phyloP scores from a whole-genome alignment of 2,797 vertebrate genomes.

The Syndactyla subalaris region DNA sequence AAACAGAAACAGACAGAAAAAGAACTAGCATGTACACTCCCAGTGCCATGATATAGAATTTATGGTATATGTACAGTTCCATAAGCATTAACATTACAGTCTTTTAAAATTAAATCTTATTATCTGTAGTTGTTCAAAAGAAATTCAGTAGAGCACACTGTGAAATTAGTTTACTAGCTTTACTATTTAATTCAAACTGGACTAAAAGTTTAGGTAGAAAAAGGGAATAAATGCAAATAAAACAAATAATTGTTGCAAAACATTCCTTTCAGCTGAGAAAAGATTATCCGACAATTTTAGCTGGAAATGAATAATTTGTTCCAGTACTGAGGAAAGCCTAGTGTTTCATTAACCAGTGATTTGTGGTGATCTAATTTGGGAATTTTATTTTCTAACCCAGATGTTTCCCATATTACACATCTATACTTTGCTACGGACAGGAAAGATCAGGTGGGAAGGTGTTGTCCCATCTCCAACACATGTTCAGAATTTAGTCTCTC shows the following conservation, averaged over 20 bases:
- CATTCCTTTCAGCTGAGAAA: constrained; percentile 47
- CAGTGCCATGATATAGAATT: background rate
- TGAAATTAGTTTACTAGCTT: background rate
- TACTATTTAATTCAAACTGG: background rate
- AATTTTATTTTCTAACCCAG: constrained; percentile 64
- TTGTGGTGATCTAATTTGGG: constrained; percentile 60
- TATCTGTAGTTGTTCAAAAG: background rate
- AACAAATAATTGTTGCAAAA: constrained; percentile 3
- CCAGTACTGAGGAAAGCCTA: background rate
- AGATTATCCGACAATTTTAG: background rate
- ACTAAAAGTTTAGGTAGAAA: background rate
- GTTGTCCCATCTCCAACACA: background rate
- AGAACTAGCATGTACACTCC: background rate
- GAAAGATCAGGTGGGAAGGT: background rate
- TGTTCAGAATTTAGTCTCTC: background rate
- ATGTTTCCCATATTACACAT: constrained; percentile 49
- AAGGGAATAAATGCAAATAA: constrained; percentile 23
- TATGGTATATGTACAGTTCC: background rate
- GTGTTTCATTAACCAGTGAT: constrained; percentile 33
- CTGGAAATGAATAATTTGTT: constrained; percentile 33
- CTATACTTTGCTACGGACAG: background rate
- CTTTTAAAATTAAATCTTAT: background rate
- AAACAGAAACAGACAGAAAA: background rate
- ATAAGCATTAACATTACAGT: background rate
- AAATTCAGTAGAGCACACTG: background rate